Evolutionary conservation across 35 echinoderm and acorn worm species (phyloP).

Genomic region (Apostichopus japonicus): DNA sequence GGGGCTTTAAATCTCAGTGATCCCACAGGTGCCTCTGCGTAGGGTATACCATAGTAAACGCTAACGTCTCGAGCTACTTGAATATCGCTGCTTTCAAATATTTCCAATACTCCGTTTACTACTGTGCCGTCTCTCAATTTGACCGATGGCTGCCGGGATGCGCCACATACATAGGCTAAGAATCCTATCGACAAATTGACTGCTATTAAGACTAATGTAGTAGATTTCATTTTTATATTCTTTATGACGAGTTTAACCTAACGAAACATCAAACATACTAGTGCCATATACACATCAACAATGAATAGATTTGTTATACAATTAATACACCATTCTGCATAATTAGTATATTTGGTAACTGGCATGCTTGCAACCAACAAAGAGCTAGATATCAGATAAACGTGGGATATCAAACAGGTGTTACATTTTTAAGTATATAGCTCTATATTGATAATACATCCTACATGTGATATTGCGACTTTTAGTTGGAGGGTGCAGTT

Average conservation of each 20-base stretch:
- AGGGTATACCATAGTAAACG: constrained; percentile 58
- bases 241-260: too few species aligned
- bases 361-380: too few species aligned
- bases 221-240: neutral
- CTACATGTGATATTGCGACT: neutral
- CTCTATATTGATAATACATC: neutral
- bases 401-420: neutral
- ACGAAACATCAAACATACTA: too few species aligned
- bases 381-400: neutral
- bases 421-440: neutral
- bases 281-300: too few species aligned
- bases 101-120: neutral
- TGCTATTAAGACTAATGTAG: neutral
- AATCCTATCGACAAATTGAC: neutral
- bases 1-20: constrained; percentile 39
- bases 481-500: too few species aligned
- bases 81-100: neutral
- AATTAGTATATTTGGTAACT: too few species aligned
- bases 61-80: neutral
- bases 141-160: neutral
- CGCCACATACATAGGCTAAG: neutral
- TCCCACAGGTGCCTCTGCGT: constrained; percentile 38
- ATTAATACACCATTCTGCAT: too few species aligned
- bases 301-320: too few species aligned
- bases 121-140: constrained; percentile 18